These are phyloP conservation scores for Vireo griseus DNA, from an alignment of 2,797 vertebrate genomes.

Conservation along the genomic window DNA sequence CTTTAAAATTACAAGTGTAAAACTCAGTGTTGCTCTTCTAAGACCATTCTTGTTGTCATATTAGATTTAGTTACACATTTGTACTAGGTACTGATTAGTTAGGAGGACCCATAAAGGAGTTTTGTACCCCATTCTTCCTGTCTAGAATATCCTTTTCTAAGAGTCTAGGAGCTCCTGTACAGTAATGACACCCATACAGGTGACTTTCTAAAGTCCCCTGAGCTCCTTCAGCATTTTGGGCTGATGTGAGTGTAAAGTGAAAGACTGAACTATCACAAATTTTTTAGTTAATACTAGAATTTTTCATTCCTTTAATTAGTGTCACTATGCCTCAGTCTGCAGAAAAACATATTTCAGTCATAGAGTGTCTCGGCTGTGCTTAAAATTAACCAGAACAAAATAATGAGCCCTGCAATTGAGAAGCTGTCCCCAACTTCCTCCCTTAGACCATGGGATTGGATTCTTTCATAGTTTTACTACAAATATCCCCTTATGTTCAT, in stretches of 20 bases:
- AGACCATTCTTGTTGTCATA: neutral
- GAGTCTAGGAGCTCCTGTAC: neutral
- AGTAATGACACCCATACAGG: neutral
- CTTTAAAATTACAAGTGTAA: neutral
- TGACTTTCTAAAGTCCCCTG: neutral
- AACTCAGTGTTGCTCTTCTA: neutral
- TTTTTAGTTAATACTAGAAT: neutral
- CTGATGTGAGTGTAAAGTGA: neutral
- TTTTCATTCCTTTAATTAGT: neutral
- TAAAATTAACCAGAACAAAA: neutral
- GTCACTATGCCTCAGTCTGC: neutral
- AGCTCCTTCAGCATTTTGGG: neutral
- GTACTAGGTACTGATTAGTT: neutral
- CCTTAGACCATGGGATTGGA: neutral
- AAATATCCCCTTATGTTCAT: neutral
- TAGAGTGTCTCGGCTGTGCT: accelerated
- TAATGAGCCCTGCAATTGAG: neutral
- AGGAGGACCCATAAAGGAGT: neutral
- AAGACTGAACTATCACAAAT: neutral
- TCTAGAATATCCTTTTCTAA: neutral
- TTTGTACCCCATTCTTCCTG: neutral
- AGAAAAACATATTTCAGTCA: neutral
- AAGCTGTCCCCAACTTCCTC: neutral
- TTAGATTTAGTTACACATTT: neutral
- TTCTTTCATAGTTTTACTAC: neutral